Base-by-base conservation (phyloP, 2,888 invertebrate species). In the Trachelus iudaicus region DNA sequence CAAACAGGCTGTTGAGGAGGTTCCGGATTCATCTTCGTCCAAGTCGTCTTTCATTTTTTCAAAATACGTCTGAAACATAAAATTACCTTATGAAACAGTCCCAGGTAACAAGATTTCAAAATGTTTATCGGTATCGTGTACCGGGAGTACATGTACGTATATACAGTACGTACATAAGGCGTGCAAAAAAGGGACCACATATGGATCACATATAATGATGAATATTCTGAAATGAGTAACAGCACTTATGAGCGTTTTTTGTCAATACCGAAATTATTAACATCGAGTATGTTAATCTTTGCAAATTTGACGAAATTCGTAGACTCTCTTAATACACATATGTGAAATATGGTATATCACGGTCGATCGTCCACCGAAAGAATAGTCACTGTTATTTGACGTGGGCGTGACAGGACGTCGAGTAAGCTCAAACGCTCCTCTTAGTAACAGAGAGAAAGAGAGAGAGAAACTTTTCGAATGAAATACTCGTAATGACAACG, bases 11-110 rank as follows among this genome's bases (percentile, higher is more conserved):
- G 81, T 80, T 73, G 87, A 83, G 79, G 85, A 83, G 56, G 85
- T 80, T 73, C 83, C 83, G 73, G 86, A 79, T 69, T 89, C 89
- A 73, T 89, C 88, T 68, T 88, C 89, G 37, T 89, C 89, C 79
- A 88, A 82, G 69, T 89, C 89, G 85, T 89, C 88, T 86, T 87
- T 89, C 89, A 89, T 89, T 76, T 85, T 86, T 34, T 68, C 68
- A 69, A 33, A 78, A 37, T 31, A 31, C 23, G 23, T 23, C 40
- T 56, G 23, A 56, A 56, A 56, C 40, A 40, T 40, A 56, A 56
- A 56, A 9, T 56, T 56, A 9, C 23, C 2, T 56, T 56, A 56
- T 9, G 6, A 56, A 15, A 23, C 23, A 56, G 23, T 6, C 23
- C 23, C 6, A 56, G 40, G 9, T 9, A 56, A 23, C 6, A 15